Evolutionary conservation across 2,797 vertebrate genomes (phyloP), one percentile per base, ranked within the genome.

Genomic region (Onychomys arenicola): DNA sequence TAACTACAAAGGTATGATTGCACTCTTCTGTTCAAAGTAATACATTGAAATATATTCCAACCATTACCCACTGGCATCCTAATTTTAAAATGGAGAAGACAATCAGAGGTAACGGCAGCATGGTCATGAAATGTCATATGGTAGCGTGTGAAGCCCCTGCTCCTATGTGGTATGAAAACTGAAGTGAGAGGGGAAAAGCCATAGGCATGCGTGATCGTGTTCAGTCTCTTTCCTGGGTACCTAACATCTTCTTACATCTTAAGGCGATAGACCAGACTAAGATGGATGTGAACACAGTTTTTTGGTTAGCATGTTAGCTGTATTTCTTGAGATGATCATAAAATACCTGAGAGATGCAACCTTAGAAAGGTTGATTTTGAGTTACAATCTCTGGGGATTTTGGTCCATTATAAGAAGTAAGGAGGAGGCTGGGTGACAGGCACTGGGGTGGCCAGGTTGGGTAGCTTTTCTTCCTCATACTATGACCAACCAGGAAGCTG

Each of bases 21-120:
- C 6, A 73, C 78, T 87, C 87, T 93, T 69, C 21, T 21, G 32
- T 29, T 94, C 43, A 75, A 90, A 82, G 61, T 77, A 80, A 84
- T 63, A 29, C 34, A 6, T 46, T 75, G n/a, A 49, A 52, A 37
- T 6, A 9, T 37, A 25, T 76, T 52, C 40, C 16, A 63, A 21
- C 34, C 34, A 0, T 9, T 40, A 71, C 37, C 67, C 85, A 69
- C 37, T 46, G 55, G 52, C 73, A 59, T 73, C 67, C 27, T 94
- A 92, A 95, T 49, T 90, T 5, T 34, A 81, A 92, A 76, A 88
- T 4, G 84, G 37, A 59, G 49, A 81, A 80, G 88, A 75, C 4
- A 11, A 32, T 23, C 21, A n/a, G 69, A 32, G 57, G 7, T 32
- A 32, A 46, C 16, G 4, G 89, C 46, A 71, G 27, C 1, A 52